These are phyloP conservation scores for Hassar affinis DNA, from an alignment of 2,113 vertebrate species.

Conservation along the genomic window DNA sequence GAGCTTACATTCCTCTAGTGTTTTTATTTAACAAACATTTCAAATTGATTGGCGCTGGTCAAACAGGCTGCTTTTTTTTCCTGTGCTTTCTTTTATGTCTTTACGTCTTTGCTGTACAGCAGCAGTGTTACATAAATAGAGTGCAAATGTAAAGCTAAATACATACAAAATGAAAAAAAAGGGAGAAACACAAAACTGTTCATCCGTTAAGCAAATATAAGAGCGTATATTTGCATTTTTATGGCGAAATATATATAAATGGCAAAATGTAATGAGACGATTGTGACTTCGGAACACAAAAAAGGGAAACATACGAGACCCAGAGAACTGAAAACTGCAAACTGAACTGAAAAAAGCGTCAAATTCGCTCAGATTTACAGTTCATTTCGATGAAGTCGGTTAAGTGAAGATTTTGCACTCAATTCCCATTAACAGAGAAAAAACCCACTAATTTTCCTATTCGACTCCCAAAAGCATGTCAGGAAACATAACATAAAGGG, in stretches of 20 bases:
- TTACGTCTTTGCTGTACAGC: conserved; percentile 28
- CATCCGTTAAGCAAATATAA: background rate
- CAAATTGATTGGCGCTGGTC: background rate
- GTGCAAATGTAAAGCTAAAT: conserved; percentile 36
- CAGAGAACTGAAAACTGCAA: background rate
- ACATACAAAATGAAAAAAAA: conserved; percentile 26
- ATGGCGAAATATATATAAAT: background rate
- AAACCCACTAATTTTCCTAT: too few species aligned
- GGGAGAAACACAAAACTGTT: background rate
- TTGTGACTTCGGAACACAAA: background rate
- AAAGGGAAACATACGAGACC: background rate
- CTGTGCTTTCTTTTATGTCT: conserved; percentile 48
- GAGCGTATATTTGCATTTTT: background rate
- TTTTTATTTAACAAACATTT: conserved; percentile 29
- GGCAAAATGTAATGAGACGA: background rate
- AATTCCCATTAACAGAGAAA: background rate
- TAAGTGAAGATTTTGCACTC: background rate
- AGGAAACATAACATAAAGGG: background rate
- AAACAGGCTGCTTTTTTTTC: background rate
- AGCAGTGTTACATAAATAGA: conserved; percentile 43
- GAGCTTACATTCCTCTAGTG: conserved; percentile 41
- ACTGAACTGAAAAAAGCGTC: background rate
- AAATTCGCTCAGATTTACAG: background rate
- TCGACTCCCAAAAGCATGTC: too few species aligned
- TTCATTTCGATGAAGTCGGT: background rate